These are phyloP conservation scores for Gnathonemus longibarbis DNA, from an alignment of 2,113 vertebrate genomes.

Conservation along the genomic window DNA sequence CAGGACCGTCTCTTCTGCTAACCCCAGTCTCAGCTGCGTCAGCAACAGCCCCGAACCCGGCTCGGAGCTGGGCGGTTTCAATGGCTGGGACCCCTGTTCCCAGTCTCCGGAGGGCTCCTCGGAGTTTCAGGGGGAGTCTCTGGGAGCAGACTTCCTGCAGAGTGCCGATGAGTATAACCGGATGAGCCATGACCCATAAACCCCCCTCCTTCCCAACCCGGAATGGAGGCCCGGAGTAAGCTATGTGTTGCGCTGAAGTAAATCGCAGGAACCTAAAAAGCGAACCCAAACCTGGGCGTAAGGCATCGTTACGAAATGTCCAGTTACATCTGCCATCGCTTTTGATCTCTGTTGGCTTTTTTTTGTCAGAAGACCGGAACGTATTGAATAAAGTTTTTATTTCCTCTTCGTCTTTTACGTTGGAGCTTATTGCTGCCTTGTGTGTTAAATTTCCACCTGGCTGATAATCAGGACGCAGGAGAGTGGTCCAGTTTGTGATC, in stretches of 20 bases:
- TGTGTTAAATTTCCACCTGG: neutral
- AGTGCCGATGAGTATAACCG: neutral
- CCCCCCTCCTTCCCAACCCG: conserved; percentile 44
- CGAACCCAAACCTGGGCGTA: conserved; percentile 25
- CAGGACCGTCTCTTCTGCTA: conserved; percentile 69
- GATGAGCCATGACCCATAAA: conserved; percentile 13
- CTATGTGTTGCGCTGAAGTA: conserved; percentile 22
- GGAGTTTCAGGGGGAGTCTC: conserved; percentile 35
- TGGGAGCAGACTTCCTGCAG: neutral
- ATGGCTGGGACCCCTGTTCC: conserved; percentile 58
- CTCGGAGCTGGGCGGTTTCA: conserved; percentile 61
- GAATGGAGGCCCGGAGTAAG: conserved; percentile 24
- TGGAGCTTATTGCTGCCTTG: neutral
- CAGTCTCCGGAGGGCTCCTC: conserved; percentile 56
- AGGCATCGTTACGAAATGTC: neutral
- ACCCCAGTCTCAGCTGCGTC: conserved; percentile 65
- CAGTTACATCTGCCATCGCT: neutral
- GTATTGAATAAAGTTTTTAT: neutral
- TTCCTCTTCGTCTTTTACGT: neutral
- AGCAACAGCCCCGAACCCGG: conserved; percentile 55
- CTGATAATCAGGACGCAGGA: neutral
- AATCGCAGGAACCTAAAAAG: conserved; percentile 35
- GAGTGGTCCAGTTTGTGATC: neutral
- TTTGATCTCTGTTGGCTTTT: neutral
- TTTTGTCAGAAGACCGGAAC: neutral